Evolutionary conservation across 2,113 vertebrate genomes (phyloP).

Genomic region (Anarhynchus alexandrinus): DNA sequence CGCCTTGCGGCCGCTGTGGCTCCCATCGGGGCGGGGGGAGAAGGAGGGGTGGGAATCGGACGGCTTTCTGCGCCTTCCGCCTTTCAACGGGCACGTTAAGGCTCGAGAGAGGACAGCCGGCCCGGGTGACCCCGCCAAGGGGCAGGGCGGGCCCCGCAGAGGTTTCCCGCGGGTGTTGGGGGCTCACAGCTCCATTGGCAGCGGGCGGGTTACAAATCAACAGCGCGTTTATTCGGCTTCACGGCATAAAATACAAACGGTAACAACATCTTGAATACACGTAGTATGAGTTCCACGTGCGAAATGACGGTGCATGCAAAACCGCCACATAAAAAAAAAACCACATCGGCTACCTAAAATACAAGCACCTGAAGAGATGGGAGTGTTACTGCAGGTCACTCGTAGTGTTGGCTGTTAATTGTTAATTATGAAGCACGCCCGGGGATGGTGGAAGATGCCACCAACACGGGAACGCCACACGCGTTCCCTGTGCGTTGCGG

Average conservation of each 20-base stretch:
- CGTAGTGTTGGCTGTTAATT: not conserved
- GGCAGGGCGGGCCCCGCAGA: accelerated
- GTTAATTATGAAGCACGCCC: accelerated
- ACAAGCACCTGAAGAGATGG: not conserved
- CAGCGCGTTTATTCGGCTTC: conserved; percentile 17
- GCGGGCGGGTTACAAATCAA: not conserved
- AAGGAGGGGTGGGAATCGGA: too few relatives aligned
- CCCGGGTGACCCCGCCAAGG: accelerated
- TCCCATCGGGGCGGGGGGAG: too few relatives aligned
- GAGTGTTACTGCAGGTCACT: not conserved
- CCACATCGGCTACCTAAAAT: not conserved
- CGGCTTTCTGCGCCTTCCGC: too few relatives aligned
- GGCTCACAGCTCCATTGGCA: accelerated
- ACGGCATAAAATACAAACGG: not conserved
- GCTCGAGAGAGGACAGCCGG: accelerated
- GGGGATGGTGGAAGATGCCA: not conserved
- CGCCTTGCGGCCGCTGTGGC: too few relatives aligned
- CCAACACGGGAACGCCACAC: accelerated
- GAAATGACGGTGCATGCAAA: conserved; percentile 21
- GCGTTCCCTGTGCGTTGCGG: accelerated
- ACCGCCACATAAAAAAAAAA: not conserved
- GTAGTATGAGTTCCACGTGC: not conserved
- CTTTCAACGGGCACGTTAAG: accelerated
- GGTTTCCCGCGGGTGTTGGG: accelerated
- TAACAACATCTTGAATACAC: not conserved